Base-by-base conservation (phyloP, 2,797 vertebrate species). In the Apogon hyalosoma region DNA sequence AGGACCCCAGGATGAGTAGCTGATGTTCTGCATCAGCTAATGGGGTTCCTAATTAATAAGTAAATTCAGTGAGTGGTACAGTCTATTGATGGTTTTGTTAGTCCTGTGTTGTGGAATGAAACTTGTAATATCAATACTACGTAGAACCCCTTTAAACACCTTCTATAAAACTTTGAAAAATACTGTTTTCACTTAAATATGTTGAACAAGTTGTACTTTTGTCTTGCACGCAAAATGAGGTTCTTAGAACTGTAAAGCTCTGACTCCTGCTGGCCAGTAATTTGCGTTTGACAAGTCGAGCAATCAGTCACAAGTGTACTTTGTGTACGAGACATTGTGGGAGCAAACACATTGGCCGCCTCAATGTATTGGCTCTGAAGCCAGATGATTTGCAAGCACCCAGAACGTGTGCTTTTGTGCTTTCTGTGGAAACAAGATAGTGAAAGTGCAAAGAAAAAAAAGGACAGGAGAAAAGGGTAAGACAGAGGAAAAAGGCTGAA, bases 261-360 rank as follows among this genome's bases (percentile, higher is more conserved):
- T 64, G 90, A 84, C 88, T 82, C 89, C 89, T 53, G 55, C 63
- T 90, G 91, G 91, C 90, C 94, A 88, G 69, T 82, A 90, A 95
- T 90, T 94, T 95, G 83, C 95, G 90, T 94, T 94, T 95, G 92
- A 94, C 92, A 94, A 92, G 88, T 93, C 91, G 93, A 94, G 91
- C 68, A 77, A 91, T 73, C 85, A 90, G 87, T 86, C 88, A 89
- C 87, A 90, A 91, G 84, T 90, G 87, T 92, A 92, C 85, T 92
- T 80, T 89, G 88, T 94, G 89, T 93, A 89, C 90, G 21, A 83
- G 80, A 91, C 90, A 90, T 92, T 92, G 92, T 93, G 11, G 38
- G 41, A 63, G 94, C 90, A 86, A 93, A 95, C 87, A 92, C 85
- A 92, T 91, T 93, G 94, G 90, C 84, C 73, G 50, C 80, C 84